phyloP scores from a whole-genome alignment of 2,113 vertebrate species.

The Thomomys bottae region DNA sequence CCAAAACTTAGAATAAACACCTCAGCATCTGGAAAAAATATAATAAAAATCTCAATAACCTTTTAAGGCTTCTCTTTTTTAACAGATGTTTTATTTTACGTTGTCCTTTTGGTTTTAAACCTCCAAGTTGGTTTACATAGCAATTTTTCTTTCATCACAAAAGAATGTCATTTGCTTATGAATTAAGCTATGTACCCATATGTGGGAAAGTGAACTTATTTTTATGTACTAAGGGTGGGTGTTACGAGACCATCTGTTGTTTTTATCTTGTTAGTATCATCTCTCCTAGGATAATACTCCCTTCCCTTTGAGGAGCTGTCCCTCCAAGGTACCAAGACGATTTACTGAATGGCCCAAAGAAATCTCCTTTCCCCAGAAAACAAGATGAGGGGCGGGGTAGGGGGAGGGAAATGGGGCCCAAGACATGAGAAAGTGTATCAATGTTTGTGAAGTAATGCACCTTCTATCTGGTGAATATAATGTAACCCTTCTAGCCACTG shows the following conservation, averaged over 20 bases:
- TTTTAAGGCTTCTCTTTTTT: constrained; percentile 1
- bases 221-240: constrained; percentile 33
- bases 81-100: not conserved
- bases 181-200: constrained; percentile 4
- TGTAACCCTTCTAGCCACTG: too few species aligned
- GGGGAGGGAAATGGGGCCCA: too few species aligned
- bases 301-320: not conserved
- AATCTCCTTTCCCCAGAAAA: not conserved
- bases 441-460: too few species aligned
- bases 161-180: constrained; percentile 60
- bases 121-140: not conserved
- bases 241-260: constrained; percentile 51
- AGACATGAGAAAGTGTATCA: too few species aligned
- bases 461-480: too few species aligned
- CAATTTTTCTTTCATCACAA: constrained; percentile 22
- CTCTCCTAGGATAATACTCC: not conserved
- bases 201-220: constrained; percentile 44
- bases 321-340: not conserved
- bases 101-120: constrained; percentile 13
- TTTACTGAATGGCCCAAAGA: not conserved
- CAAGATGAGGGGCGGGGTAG: too few species aligned
- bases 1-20: not conserved
- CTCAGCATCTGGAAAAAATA: not conserved
- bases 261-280: not conserved
- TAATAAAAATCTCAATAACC: not conserved